Evolutionary conservation across 2,113 vertebrate genomes (phyloP).

Genomic region (Seriola dumerili): DNA sequence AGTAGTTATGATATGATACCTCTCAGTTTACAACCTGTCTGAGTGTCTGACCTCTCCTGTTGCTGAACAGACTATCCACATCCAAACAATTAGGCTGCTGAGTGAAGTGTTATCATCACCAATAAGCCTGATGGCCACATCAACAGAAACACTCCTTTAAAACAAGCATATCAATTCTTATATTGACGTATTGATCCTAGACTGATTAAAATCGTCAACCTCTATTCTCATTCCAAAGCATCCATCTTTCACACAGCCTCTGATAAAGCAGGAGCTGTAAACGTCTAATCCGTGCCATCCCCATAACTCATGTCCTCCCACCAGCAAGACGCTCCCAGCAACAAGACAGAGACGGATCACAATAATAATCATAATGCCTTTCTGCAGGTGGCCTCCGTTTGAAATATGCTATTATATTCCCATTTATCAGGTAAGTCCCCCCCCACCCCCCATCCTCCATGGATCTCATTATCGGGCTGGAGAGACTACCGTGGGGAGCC

Average conservation of each 20-base stretch:
- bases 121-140: slow-evolving; percentile 8
- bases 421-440: slow-evolving; percentile 74
- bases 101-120: slow-evolving; percentile 16
- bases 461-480: slow-evolving; percentile 66
- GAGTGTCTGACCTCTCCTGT: not conserved
- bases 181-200: slow-evolving; percentile 43
- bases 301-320: slow-evolving; percentile 76
- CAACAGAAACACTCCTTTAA: slow-evolving; percentile 31
- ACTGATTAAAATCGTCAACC: slow-evolving; percentile 42
- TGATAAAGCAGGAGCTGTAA: slow-evolving; percentile 65
- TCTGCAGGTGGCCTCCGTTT: slow-evolving; percentile 75
- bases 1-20: not conserved
- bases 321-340: slow-evolving; percentile 64
- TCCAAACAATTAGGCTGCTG: not conserved
- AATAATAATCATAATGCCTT: slow-evolving; percentile 79
- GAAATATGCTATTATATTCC: slow-evolving; percentile 71
- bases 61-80: not conserved
- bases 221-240: slow-evolving; percentile 21
- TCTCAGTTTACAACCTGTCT: not conserved
- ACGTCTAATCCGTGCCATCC: slow-evolving; percentile 45
- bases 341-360: slow-evolving; percentile 82
- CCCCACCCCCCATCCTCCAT: slow-evolving; percentile 38
- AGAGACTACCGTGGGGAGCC: slow-evolving; percentile 50
- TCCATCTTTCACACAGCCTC: slow-evolving; percentile 46
- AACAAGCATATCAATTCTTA: slow-evolving; percentile 34